A percentile compares a stretch with the other conserved stretches of the same genome.
Evolutionary conservation across 2,113 vertebrate species (phyloP).

Genomic region (Gila orcuttii): DNA sequence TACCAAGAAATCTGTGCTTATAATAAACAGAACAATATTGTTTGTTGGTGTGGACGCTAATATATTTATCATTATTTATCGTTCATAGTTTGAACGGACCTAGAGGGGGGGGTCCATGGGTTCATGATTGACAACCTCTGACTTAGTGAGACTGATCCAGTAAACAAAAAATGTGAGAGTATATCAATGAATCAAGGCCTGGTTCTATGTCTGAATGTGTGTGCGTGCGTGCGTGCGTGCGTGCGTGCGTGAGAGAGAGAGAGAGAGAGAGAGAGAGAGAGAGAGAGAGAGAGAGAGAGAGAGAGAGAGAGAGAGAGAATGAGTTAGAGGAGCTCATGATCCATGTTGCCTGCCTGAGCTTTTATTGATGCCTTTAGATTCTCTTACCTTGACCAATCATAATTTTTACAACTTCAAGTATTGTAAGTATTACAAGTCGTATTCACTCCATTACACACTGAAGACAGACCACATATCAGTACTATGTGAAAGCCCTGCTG

Average conservation of each 20-base stretch:
- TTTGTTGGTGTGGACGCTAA: too few species aligned
- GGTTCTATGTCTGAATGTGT: background rate
- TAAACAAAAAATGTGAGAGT: too few species aligned
- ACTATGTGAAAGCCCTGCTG: background rate
- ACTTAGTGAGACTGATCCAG: too few species aligned
- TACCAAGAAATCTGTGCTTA: too few species aligned
- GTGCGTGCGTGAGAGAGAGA: background rate
- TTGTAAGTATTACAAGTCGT: too few species aligned
- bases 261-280: background rate
- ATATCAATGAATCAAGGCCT: too few species aligned
- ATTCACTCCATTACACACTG: slow-evolving; percentile 15
- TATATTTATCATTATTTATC: too few species aligned
- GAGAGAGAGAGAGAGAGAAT: background rate
- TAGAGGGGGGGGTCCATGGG: too few species aligned
- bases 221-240: background rate
- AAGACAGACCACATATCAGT: slow-evolving; percentile 37
- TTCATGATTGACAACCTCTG: too few species aligned
- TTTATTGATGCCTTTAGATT: slow-evolving; percentile 20
- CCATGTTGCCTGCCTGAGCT: slow-evolving; percentile 2
- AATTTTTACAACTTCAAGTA: slow-evolving; percentile 38
- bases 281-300: background rate
- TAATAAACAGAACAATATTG: too few species aligned
- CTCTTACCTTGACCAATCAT: slow-evolving; percentile 36
- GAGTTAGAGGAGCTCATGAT: slow-evolving; percentile 6
- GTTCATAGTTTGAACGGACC: too few species aligned